Percentiles rank a stretch among this genome's conserved stretches.
Conservation (phyloP, 2,888 invertebrate species). For the Trachelus stipa region DNA sequence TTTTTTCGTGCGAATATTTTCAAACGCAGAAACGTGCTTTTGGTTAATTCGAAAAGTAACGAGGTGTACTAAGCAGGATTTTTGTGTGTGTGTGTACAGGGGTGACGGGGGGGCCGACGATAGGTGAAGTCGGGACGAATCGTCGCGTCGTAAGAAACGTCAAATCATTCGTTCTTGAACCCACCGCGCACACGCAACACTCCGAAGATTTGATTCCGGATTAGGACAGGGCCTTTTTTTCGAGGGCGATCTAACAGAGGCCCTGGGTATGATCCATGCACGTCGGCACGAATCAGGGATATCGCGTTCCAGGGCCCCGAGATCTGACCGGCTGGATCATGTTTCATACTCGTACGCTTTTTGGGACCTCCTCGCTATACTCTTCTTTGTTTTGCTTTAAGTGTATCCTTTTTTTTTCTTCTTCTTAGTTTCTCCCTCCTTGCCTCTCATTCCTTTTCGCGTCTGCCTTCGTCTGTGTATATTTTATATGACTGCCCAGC, state of each 20-base stretch:
- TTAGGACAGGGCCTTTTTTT: constrained; percentile 43
- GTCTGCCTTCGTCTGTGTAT: constrained; percentile 4
- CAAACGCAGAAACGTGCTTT: not conserved
- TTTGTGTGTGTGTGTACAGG: not conserved
- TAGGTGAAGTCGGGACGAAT: not conserved
- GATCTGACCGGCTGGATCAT: constrained; percentile 55
- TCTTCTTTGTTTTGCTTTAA: not conserved
- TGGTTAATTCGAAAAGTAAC: not conserved
- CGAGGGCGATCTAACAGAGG: constrained; percentile 50
- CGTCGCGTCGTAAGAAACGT: constrained; percentile 16
- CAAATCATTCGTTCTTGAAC: not conserved
- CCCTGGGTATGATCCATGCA: constrained; percentile 54
- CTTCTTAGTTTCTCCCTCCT: constrained; percentile 15
- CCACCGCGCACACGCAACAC: constrained; percentile 4
- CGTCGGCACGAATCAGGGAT: constrained; percentile 63
- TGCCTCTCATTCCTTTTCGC: not conserved
- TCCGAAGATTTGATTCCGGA: constrained; percentile 51
- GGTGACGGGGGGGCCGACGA: not conserved
- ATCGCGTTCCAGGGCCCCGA: constrained; percentile 56
- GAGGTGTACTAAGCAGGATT: too few relatives aligned
- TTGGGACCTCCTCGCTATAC: constrained; percentile 17
- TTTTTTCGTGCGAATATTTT: too few relatives aligned
- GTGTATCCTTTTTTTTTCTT: not conserved
- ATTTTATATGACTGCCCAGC: constrained; percentile 37
- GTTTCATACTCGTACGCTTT: constrained; percentile 44